Percentiles rank a stretch among this genome's conserved stretches.
Conservation (phyloP, 2,113 vertebrate genomes). For the Rhagologus leucostigma region DNA sequence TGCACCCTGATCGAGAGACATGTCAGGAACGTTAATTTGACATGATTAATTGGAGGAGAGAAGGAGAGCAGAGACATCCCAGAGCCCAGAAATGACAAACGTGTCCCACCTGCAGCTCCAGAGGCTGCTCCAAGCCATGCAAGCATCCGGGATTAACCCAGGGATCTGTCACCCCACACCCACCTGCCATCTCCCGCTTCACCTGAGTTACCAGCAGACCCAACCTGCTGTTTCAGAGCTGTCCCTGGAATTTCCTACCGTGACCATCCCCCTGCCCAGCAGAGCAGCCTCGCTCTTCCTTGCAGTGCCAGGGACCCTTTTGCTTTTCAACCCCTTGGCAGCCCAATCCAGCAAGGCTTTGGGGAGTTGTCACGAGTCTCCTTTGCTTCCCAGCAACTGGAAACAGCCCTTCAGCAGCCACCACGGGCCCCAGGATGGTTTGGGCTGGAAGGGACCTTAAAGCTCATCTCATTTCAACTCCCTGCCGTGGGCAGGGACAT, state of each 20-base stretch:
- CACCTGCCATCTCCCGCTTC: neutral
- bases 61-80: neutral
- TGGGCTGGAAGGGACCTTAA: neutral
- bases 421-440: too few relatives aligned
- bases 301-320: neutral
- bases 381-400: neutral
- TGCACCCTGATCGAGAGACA: fast-evolving
- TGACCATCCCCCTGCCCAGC: neutral
- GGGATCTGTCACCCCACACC: neutral
- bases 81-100: neutral
- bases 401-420: neutral
- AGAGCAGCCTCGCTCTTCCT: fast-evolving
- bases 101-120: neutral
- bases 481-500: neutral
- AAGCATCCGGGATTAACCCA: neutral
- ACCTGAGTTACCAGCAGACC: neutral
- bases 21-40: neutral
- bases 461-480: neutral
- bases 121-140: neutral
- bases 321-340: neutral
- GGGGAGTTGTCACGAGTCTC: fast-evolving
- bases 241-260: neutral
- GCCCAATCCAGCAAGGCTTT: neutral
- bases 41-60: neutral
- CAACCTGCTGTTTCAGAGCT: neutral